Conservation (phyloP, 2,113 vertebrate species). For the Heteronetta atricapilla region DNA sequence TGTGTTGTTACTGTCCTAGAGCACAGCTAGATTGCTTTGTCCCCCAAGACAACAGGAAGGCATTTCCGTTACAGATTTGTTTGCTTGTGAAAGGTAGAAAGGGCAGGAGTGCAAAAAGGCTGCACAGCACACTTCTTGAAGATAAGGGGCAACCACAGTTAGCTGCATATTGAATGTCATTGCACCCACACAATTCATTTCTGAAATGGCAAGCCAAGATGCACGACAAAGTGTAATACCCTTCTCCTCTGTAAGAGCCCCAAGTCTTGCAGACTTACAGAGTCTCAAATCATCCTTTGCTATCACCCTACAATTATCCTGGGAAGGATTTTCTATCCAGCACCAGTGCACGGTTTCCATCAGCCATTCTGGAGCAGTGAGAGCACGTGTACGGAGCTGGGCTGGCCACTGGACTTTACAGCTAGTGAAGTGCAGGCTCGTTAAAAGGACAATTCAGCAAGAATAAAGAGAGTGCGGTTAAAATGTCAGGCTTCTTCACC, state of each 20-base stretch:
- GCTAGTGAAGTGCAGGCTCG: fast-evolving
- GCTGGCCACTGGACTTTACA: not conserved
- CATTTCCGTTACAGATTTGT: not conserved
- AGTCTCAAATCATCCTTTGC: not conserved
- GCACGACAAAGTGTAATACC: fast-evolving
- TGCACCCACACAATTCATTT: not conserved
- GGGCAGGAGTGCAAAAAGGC: not conserved
- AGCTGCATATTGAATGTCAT: not conserved
- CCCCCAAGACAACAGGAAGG: not conserved
- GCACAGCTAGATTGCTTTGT: fast-evolving
- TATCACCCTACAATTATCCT: not conserved
- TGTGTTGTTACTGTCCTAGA: not conserved
- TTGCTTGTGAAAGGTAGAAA: not conserved
- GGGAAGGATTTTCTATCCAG: not conserved
- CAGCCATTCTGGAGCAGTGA: not conserved
- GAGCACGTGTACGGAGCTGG: not conserved
- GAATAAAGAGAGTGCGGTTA: not conserved
- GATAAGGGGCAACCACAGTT: not conserved
- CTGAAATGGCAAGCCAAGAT: not conserved
- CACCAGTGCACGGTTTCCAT: not conserved
- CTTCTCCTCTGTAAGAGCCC: not conserved
- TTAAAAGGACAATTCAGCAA: not conserved
- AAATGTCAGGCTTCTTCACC: not conserved
- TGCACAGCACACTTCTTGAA: not conserved
- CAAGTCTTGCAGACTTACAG: not conserved